Percentiles rank a stretch among this genome's conserved stretches.
These are phyloP conservation scores for Idaea straminata DNA, from an alignment of 2,888 invertebrate species.

Conservation along the genomic window DNA sequence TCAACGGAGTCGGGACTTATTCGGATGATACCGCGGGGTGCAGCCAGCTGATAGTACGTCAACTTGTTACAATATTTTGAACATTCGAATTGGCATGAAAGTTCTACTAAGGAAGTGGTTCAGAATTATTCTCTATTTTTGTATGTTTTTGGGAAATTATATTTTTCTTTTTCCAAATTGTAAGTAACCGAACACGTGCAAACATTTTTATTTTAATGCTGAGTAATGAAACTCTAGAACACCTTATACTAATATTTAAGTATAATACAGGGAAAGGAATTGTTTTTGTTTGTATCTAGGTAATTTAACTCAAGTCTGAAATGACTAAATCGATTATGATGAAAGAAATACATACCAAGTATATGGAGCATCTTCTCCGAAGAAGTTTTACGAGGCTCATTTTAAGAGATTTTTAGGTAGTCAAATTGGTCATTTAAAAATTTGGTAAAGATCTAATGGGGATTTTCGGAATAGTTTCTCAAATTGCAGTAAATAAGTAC, in stretches of 20 bases:
- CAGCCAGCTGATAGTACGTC: no score
- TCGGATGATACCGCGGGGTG: no score
- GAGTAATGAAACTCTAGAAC: not conserved
- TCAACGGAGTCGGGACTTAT: no score
- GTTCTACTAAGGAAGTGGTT: no score
- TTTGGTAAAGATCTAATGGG: no score
- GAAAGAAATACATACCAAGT: not conserved
- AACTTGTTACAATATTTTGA: no score
- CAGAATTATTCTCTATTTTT: not conserved
- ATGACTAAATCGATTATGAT: not conserved
- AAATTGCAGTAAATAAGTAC: not conserved
- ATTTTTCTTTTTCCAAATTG: not conserved
- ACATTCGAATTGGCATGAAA: not conserved
- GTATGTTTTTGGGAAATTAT: not conserved
- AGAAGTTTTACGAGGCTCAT: not conserved
- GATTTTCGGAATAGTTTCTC: not conserved
- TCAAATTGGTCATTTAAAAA: no score
- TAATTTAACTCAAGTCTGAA: not conserved
- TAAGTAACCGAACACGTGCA: not conserved
- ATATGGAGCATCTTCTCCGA: no score
- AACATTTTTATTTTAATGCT: not conserved
- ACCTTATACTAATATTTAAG: no score
- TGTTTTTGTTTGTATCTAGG: not conserved
- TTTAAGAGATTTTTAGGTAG: no score
- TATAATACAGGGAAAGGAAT: no score